Percentiles rank a stretch among this genome's conserved stretches.
Conservation (phyloP, 2,113 vertebrate genomes). For the Dasyornis broadbenti region DNA sequence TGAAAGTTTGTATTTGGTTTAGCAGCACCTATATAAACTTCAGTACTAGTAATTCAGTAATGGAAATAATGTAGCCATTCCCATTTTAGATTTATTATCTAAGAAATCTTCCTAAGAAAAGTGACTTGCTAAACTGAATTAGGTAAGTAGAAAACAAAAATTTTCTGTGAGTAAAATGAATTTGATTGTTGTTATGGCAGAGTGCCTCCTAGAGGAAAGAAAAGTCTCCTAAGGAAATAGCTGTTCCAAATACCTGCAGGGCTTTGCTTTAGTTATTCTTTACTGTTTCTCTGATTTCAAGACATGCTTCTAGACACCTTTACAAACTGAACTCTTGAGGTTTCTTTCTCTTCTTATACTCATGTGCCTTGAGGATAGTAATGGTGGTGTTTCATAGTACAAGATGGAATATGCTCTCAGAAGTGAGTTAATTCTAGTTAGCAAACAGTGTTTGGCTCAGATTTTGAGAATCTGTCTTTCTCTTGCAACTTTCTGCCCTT, state of each 20-base stretch:
- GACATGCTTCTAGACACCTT: background rate
- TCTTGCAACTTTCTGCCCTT: background rate
- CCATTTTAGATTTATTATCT: background rate
- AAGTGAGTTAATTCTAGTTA: background rate
- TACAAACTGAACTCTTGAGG: background rate
- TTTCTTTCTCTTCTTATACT: background rate
- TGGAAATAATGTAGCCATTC: background rate
- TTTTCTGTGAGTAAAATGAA: background rate
- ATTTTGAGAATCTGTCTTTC: background rate
- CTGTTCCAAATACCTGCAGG: background rate
- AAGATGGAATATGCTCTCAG: background rate
- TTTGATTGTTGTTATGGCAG: background rate
- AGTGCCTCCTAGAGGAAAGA: background rate
- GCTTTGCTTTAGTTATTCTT: background rate
- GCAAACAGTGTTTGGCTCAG: background rate
- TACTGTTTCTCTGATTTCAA: background rate
- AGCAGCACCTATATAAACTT: background rate
- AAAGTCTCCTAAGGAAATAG: background rate
- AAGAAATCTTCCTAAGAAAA: background rate
- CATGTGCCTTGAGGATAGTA: background rate
- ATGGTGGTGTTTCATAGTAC: background rate
- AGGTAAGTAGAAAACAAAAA: background rate
- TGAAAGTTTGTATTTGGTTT: background rate
- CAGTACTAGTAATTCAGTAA: background rate
- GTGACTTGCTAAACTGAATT: background rate